Base-by-base conservation (phyloP, 1,140 invertebrate genomes). In the Pseudomyrmex flavicornis region DNA sequence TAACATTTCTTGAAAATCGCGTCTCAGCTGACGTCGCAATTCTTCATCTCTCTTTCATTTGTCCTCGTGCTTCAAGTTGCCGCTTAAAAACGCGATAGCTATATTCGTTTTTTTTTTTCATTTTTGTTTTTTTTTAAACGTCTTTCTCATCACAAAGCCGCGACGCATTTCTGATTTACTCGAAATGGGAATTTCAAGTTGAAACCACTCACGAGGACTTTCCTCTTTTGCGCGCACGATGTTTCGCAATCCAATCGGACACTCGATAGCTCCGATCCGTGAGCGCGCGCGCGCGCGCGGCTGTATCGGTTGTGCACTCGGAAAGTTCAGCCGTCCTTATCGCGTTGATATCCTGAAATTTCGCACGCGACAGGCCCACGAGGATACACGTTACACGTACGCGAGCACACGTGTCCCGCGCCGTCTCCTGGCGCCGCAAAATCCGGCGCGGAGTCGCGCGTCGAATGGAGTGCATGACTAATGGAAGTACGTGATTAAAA, bases 401-500 rank as follows among this genome's bases (percentile, higher is more conserved):
- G 26, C 75, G 50, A 20, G 74, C 12, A n/a, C 35, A 17, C 50
- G 52, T 65, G 73, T 46, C 13, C 58, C 17, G 66, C 44, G 20
- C 12, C 63, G 63, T 59, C 76, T 76, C 48, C 61, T 17, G 48
- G 62, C 58, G 50, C 50, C 65, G 54, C 54, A 52, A 70, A 79
- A 79, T 69, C 66, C 65, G 44, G 20, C 20, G 65, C 65, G 15
- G 15, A 69, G 76, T 69, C 69, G 62, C 46, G 73, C 69, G 73
- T 82, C 58, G 79, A 79, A 90, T 84, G 73, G 76, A 87, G 88
- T 85, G 90, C 90, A 90, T 92, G 89, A 93, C 90, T 92, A 93
- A 91, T 92, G 90, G 87, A 89, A 86, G 90, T 91, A 91, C 89
- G 90, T 90, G 91, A 91, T 93, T 93, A 92, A 91, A 93, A 93